phyloP scores from a whole-genome alignment of 2,888 invertebrate species.

The Lumbricus terrestris region DNA sequence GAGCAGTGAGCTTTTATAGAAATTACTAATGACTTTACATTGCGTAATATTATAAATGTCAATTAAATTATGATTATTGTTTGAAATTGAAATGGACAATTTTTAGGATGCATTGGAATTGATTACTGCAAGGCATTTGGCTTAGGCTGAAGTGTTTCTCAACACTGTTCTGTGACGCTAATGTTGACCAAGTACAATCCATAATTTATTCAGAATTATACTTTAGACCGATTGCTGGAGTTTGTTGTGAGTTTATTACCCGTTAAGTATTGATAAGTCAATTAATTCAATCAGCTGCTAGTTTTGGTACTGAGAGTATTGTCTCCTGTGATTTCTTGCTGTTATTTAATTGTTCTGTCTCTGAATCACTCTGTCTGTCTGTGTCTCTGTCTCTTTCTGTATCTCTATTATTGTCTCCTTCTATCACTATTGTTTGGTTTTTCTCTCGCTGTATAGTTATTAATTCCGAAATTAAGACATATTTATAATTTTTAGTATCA shows the following conservation, averaged over 20 bases:
- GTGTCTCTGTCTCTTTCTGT: neutral
- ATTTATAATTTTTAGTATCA: neutral
- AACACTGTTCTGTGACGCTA: neutral
- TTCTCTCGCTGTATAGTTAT: neutral
- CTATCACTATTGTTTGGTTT: neutral
- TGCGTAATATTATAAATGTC: too few relatives aligned
- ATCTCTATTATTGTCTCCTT: neutral
- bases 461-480: neutral
- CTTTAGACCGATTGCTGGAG: neutral
- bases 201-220: neutral
- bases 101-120: neutral
- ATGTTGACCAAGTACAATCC: neutral
- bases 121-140: neutral
- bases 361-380: neutral
- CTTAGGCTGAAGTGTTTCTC: neutral
- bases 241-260: neutral
- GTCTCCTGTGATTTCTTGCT: neutral
- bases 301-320: neutral
- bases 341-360: neutral
- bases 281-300: neutral
- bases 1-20: too few relatives aligned
- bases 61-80: neutral
- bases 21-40: too few relatives aligned
- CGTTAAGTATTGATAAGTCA: neutral
- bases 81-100: neutral